These are phyloP conservation scores for Paracyclopina nana DNA, from an alignment of 1,140 invertebrate species.

Conservation along the genomic window DNA sequence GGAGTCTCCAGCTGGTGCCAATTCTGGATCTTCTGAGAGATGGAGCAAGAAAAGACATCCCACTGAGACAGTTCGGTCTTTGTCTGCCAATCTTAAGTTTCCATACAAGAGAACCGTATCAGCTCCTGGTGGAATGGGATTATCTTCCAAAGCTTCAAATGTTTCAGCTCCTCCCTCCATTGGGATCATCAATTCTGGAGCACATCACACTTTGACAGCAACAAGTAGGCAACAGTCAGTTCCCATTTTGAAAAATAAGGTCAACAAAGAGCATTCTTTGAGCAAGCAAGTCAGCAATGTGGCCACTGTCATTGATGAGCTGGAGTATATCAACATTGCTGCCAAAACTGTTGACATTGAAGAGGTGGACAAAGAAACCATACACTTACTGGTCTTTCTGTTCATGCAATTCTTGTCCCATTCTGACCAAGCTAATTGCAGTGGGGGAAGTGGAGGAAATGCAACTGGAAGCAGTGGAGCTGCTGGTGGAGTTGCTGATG, in stretches of 20 bases:
- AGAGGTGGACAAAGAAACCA: constrained; percentile 83
- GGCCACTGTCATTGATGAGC: constrained; percentile 19
- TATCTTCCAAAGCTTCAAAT: constrained; percentile 1
- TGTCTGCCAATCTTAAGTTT: constrained; percentile 41
- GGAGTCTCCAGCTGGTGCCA: too few relatives aligned
- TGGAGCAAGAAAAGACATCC: neutral
- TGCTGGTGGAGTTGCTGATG: too few relatives aligned
- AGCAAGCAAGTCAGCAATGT: constrained; percentile 52
- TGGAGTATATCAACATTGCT: constrained; percentile 22
- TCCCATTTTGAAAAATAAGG: constrained; percentile 13
- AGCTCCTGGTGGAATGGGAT: constrained; percentile 51
- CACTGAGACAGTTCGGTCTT: neutral
- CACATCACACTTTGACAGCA: too few relatives aligned
- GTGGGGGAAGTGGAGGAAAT: too few relatives aligned
- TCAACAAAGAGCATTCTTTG: neutral
- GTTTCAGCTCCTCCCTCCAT: too few relatives aligned
- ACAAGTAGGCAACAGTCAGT: constrained; percentile 14
- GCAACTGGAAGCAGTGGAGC: too few relatives aligned
- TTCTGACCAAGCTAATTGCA: constrained; percentile 43
- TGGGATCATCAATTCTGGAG: too few relatives aligned
- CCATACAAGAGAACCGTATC: constrained; percentile 86
- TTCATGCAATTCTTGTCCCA: constrained; percentile 83
- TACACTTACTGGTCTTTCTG: constrained; percentile 81
- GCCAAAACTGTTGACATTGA: constrained; percentile 62
- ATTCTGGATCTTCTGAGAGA: too few relatives aligned